These are phyloP conservation scores for Morpho achilles DNA, from an alignment of 2,888 invertebrate species.

Conservation along the genomic window DNA sequence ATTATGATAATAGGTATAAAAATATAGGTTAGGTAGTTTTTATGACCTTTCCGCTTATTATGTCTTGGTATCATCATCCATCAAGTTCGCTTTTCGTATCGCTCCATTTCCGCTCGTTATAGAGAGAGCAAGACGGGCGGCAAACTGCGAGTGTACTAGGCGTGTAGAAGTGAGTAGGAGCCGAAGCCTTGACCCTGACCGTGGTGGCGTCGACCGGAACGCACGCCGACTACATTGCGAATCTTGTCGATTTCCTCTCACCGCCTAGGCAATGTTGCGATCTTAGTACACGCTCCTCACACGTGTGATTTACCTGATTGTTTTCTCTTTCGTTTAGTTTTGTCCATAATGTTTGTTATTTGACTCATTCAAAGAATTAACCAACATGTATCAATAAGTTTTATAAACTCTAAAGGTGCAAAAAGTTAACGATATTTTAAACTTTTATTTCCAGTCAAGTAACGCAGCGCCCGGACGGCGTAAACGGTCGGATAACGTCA, in stretches of 20 bases:
- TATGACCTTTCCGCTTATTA: conserved; percentile 1
- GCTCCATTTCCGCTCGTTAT: conserved; percentile 54
- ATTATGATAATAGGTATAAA: background rate
- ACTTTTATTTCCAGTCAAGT: conserved; percentile 13
- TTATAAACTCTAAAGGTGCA: background rate
- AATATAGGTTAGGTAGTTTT: conserved; percentile 5
- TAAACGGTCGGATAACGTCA: conserved; percentile 46
- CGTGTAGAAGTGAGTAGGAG: conserved; percentile 66
- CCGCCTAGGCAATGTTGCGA: conserved; percentile 55
- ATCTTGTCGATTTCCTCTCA: conserved; percentile 63
- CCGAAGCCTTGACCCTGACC: conserved; percentile 77
- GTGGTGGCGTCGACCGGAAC: conserved; percentile 78
- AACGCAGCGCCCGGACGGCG: background rate
- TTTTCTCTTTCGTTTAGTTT: conserved; percentile 54
- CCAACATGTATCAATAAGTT: no score
- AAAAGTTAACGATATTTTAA: background rate
- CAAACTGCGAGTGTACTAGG: conserved; percentile 52
- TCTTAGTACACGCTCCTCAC: conserved; percentile 67
- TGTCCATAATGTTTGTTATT: no score
- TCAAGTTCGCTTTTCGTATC: conserved; percentile 65
- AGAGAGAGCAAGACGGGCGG: conserved; percentile 44
- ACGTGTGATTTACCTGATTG: conserved; percentile 58
- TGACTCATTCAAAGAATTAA: no score
- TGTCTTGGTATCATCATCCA: conserved; percentile 29
- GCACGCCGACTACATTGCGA: conserved; percentile 67